Evolutionary conservation across 2,888 invertebrate species (phyloP), one percentile per base, ranked within the genome.

Genomic region (Zaprionus bogoriensis): DNA sequence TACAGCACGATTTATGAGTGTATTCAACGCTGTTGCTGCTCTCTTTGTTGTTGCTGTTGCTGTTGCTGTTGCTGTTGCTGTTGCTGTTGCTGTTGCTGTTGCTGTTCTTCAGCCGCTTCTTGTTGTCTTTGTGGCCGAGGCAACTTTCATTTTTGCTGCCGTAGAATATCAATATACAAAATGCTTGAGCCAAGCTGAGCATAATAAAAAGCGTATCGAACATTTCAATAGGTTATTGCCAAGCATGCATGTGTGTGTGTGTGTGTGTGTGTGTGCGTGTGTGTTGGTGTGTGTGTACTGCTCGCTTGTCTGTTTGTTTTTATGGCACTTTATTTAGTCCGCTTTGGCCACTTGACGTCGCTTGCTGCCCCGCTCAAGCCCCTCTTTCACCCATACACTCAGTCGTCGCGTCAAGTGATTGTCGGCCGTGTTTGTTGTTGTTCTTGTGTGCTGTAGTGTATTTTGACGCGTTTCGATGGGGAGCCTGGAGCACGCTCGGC

Each of bases 61-160:
- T 27, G 14, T 32, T 6, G 6, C 6, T 14, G 12, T 2, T 3
- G 14, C 9, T 3, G 6, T 2, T 12, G n/a, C n/a, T n/a, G n/a
- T 10, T 27, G 1, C 27, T 10, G 2, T 10, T 27, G 9, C 27
- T 27, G 14, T 32, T 6, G 6, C 6, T 14, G 12, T 2, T 3
- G 14, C 9, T 3, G 6, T 2, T 12, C 6, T 7, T 7, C 32
- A 14, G 2, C 17, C 3, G 3, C 32, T 59, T 53, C 41, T 41
- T 19, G 27, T 20, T 46, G 61, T 42, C 50, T 63, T 59, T 67
- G 61, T 51, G 64, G 60, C 54, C 71, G 27, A 60, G n/a, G 69
- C 73, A 81, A 81, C 84, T 82, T 84, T 84, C 81, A 81, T 81
- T 83, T 81, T 84, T 81, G 77, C 73, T 68, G 62, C 72, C 30